These are phyloP conservation scores for Schlechtendalia chinensis DNA, from an alignment of 1,140 invertebrate genomes.

Conservation along the genomic window DNA sequence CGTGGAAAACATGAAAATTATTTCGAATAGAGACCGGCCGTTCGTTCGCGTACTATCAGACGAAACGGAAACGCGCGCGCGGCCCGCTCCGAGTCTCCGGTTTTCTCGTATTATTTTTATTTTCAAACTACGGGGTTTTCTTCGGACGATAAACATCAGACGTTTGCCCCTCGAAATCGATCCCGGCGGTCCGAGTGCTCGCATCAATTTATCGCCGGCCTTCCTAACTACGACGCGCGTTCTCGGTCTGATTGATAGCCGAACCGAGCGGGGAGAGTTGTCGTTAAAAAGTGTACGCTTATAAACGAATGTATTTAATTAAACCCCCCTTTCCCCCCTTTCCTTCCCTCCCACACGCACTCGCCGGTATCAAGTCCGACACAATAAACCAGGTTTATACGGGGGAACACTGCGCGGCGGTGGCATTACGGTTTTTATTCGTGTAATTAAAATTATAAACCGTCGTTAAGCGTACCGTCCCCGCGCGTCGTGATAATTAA, in stretches of 20 bases:
- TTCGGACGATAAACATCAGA: slow-evolving; percentile 22
- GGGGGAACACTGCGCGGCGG: neutral
- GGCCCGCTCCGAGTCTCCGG: neutral
- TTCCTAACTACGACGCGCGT: neutral
- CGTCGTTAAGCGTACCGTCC: neutral
- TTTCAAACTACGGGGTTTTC: neutral
- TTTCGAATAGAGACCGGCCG: slow-evolving; percentile 1
- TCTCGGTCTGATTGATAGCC: neutral
- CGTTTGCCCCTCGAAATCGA: slow-evolving; percentile 6
- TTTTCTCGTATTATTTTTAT: neutral
- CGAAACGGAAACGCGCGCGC: slow-evolving; percentile 6
- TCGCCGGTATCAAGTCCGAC: slow-evolving; percentile 12
- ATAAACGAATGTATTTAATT: slow-evolving; percentile 37
- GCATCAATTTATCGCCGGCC: neutral
- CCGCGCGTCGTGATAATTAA: neutral
- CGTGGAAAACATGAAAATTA: neutral
- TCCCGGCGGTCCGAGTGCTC: neutral
- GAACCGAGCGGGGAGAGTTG: neutral
- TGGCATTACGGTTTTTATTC: slow-evolving; percentile 16
- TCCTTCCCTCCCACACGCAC: too few species aligned
- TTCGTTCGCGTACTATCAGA: too few species aligned
- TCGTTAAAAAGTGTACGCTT: neutral
- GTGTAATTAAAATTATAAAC: slow-evolving; percentile 26
- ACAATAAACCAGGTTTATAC: slow-evolving; percentile 22
- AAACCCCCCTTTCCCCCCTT: too few species aligned